phyloP scores from a whole-genome alignment of 2,113 vertebrate species.

The Leptocoma aspasia region DNA sequence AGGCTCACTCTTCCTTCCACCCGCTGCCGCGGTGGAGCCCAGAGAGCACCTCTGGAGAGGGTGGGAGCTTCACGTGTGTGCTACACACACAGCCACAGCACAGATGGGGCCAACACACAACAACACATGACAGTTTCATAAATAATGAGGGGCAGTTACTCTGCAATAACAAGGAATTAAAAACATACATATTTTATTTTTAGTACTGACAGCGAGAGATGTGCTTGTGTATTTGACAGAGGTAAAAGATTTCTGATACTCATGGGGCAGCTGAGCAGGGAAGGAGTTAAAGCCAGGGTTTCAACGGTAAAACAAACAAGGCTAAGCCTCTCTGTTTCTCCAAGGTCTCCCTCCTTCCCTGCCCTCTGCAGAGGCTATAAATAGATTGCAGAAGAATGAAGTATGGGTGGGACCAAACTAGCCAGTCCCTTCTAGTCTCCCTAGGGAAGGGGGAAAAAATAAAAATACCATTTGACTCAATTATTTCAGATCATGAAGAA shows the following conservation, averaged over 20 bases:
- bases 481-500: slow-evolving; percentile 30
- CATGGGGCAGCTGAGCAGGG: not conserved
- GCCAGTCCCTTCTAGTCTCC: slow-evolving; percentile 5
- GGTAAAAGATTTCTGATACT: not conserved
- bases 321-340: slow-evolving; percentile 15
- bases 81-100: not conserved
- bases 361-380: slow-evolving; percentile 48
- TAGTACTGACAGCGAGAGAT: not conserved
- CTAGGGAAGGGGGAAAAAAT: not conserved
- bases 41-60: not conserved
- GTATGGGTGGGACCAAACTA: not conserved
- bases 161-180: not conserved
- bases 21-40: accelerated
- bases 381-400: slow-evolving; percentile 44
- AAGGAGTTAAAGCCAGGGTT: slow-evolving; percentile 43
- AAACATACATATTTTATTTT: slow-evolving; percentile 23
- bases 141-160: not conserved
- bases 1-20: not conserved
- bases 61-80: not conserved
- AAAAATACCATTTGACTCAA: not conserved
- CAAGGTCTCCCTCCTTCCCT: slow-evolving; percentile 26
- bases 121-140: not conserved
- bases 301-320: slow-evolving; percentile 29
- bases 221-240: not conserved
- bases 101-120: not conserved